Percentiles rank a stretch among this genome's conserved stretches.
Evolutionary conservation across 1,140 invertebrate genomes (phyloP).

Genomic region (Drosophila seguyi): DNA sequence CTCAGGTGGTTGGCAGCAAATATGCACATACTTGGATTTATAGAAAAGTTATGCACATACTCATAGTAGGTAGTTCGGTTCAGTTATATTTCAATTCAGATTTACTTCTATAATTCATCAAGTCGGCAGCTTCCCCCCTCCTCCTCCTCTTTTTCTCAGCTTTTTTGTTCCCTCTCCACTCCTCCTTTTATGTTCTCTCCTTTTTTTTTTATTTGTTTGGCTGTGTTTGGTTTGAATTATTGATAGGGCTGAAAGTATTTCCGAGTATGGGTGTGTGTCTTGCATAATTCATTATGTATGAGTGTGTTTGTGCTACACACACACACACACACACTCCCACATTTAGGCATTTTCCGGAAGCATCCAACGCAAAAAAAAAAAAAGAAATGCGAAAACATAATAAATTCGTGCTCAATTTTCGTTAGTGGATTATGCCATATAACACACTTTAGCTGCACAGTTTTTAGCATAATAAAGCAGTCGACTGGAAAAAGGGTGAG

Average conservation of each 20-base stretch:
- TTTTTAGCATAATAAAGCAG: constrained; percentile 82
- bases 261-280: constrained; percentile 35
- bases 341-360: constrained; percentile 63
- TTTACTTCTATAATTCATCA: constrained; percentile 82
- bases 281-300: constrained; percentile 80
- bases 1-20: constrained; percentile 18
- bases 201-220: constrained; percentile 59
- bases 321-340: neutral
- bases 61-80: constrained; percentile 23
- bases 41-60: constrained; percentile 35
- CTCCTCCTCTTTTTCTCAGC: constrained; percentile 2
- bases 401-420: constrained; percentile 82
- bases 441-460: constrained; percentile 77
- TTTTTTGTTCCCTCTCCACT: neutral
- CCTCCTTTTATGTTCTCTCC: constrained; percentile 5
- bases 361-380: constrained; percentile 8
- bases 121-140: constrained; percentile 42
- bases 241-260: constrained; percentile 68
- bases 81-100: constrained; percentile 80
- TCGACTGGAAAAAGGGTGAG: constrained; percentile 66
- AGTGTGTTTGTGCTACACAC: constrained; percentile 16
- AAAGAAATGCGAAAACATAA: constrained; percentile 71
- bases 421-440: constrained; percentile 83
- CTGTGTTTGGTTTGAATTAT: constrained; percentile 71
- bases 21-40: constrained; percentile 33